phyloP scores from a whole-genome alignment of 2,888 invertebrate species.

The Sipha maydis region DNA sequence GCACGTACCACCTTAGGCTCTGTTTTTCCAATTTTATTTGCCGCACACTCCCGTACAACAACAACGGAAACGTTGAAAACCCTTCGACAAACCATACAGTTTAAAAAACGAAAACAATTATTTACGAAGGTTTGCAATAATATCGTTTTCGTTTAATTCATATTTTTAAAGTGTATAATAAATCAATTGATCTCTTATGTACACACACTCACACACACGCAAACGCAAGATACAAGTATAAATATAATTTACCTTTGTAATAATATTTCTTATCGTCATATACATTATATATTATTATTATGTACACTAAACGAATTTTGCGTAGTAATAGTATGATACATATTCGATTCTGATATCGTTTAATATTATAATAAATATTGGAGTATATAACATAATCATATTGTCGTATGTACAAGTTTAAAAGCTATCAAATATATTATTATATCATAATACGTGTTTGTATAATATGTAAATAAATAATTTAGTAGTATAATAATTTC shows the following conservation, averaged over 20 bases:
- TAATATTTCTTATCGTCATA: not conserved
- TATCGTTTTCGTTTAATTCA: no score
- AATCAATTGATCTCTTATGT: not conserved
- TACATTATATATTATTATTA: not conserved
- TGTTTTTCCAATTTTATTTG: no score
- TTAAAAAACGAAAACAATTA: not conserved
- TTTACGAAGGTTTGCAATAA: not conserved
- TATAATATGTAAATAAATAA: not conserved
- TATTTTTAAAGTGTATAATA: not conserved
- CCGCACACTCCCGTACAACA: no score
- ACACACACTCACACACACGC: not conserved
- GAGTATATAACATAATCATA: not conserved
- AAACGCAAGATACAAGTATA: not conserved
- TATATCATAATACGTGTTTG: not conserved
- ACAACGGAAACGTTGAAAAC: no score
- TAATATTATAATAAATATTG: not conserved
- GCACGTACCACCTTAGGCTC: no score
- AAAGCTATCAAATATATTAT: not conserved
- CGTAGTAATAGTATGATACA: not conserved
- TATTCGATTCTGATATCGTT: not conserved
- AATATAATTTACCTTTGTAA: no score
- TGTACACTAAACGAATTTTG: not conserved
- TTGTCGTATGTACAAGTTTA: not conserved
- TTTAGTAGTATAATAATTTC: not conserved
- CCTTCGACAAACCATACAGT: not conserved